Evolutionary conservation across 1,140 invertebrate species (phyloP), one percentile per base, ranked within the genome.

Genomic region (Anastrepha ludens): DNA sequence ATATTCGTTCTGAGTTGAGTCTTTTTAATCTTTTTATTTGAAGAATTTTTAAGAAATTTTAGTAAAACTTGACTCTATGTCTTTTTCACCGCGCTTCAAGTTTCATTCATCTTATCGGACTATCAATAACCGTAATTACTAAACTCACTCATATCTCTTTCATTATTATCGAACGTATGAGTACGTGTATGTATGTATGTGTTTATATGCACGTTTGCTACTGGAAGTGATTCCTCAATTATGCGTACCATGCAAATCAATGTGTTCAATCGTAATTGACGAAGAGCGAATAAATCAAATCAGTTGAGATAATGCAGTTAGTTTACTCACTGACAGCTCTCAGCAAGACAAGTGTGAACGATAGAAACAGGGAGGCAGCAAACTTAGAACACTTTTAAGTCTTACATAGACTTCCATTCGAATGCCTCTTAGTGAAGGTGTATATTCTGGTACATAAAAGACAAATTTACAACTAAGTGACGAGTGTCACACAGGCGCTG

Each of bases 241-340:
- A 47, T 74, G 67, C 39, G 41, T 74, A 47, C 39, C 41, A 74
- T 74, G 67, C 67, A 74, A 7, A 8, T 7, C 41, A 74, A 74
- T 74, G 44, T 74, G 41, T 74, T 47, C 39, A 74, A 74, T 8
- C 15, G 15, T 15, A 17, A 74, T 74, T 17, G 39, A 47, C 41
- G 67, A n/a, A 44, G 67, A 74, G 67, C 41, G 41, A 11, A 74
- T 2, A 74, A 47, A 74, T 74, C 44, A 17, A 74, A 74, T 74
- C 67, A 74, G 41, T 39, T 44, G 39, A 65, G 50, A 8, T 55
- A 2, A 55, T 0, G 50, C 50, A 55, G 50, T 11, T 55, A 29
- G 29, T 29, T 29, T 41, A 67, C 67, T 74, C 41, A 47, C 3
- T 74, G 15, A 15, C 67, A 74, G 67, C 41, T 47, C 29, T 29